These are phyloP conservation scores for Tyrannus savana DNA, from an alignment of 2,113 vertebrate genomes.

Conservation along the genomic window DNA sequence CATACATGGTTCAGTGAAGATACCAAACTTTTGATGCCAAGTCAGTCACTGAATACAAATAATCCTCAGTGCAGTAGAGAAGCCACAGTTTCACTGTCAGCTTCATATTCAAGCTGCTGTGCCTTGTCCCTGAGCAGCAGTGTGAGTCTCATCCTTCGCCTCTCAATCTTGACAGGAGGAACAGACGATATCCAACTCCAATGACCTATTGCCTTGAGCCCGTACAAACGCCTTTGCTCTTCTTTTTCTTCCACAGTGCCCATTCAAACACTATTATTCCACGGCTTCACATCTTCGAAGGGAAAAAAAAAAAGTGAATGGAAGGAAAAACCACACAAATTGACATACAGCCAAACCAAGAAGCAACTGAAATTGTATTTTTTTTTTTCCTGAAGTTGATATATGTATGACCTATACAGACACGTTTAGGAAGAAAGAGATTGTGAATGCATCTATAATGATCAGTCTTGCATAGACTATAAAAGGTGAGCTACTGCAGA, in stretches of 20 bases:
- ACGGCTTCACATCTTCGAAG: not conserved
- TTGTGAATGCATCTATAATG: not conserved
- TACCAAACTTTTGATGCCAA: not conserved
- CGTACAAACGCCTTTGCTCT: not conserved
- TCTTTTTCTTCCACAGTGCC: not conserved
- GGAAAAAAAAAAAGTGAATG: not conserved
- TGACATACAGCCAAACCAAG: not conserved
- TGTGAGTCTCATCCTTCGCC: not conserved
- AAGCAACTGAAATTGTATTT: not conserved
- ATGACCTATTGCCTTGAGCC: not conserved
- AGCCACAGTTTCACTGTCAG: not conserved
- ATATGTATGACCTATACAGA: not conserved
- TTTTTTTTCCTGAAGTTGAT: not conserved
- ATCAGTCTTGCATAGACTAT: not conserved
- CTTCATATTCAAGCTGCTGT: not conserved
- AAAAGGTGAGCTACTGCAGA: not conserved
- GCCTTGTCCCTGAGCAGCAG: not conserved
- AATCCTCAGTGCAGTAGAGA: rapidly evolving
- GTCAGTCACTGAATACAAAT: not conserved
- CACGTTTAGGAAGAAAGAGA: not conserved
- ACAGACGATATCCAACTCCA: not conserved
- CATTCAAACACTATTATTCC: not conserved
- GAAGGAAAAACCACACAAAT: not conserved
- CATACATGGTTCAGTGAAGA: not conserved
- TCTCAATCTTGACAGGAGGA: not conserved